A percentile compares a stretch with the other conserved stretches of the same genome.
phyloP scores from a whole-genome alignment of 1,140 invertebrate species.

The Neodiprion pinetum region DNA sequence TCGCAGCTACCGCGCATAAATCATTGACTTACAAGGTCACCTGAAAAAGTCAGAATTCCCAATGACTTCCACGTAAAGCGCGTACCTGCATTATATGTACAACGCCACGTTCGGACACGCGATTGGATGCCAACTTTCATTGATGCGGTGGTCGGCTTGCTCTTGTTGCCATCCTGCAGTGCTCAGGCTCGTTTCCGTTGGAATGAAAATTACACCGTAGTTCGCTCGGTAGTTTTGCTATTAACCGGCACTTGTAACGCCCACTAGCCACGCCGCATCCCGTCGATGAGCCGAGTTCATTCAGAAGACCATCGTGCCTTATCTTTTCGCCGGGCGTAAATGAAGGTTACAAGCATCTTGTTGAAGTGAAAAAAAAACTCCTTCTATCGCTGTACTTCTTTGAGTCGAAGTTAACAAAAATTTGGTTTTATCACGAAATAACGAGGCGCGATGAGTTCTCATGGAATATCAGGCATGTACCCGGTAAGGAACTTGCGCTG shows the following conservation, averaged over 20 bases:
- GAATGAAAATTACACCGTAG: neutral
- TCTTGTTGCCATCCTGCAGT: neutral
- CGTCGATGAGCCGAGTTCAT: neutral
- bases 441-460: too few relatives aligned
- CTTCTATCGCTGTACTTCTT: too few relatives aligned
- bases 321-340: neutral
- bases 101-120: neutral
- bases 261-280: neutral
- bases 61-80: neutral
- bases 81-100: neutral
- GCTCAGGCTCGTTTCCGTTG: neutral
- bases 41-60: too few relatives aligned
- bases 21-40: too few relatives aligned
- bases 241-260: neutral
- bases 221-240: conserved; percentile 3
- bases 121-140: neutral
- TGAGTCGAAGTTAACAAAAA: too few relatives aligned
- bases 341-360: neutral
- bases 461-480: too few relatives aligned
- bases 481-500: too few relatives aligned
- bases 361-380: too few relatives aligned
- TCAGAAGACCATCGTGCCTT: neutral
- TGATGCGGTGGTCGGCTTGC: neutral
- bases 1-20: too few relatives aligned
- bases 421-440: too few relatives aligned